Evolutionary conservation across 2,113 vertebrate genomes (phyloP).

Genomic region (Lepidothrix coronata): DNA sequence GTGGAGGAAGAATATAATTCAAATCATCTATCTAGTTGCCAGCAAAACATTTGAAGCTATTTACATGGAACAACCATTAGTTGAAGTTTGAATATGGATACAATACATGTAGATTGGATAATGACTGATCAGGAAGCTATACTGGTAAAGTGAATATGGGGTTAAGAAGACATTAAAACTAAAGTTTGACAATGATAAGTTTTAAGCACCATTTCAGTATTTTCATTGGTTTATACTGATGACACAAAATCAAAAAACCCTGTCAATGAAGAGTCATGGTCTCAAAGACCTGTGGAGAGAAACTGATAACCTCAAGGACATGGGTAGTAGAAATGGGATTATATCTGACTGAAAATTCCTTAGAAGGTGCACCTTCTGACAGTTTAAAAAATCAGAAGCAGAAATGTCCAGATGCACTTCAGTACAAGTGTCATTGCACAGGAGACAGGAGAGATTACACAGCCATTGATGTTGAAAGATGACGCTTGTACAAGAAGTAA

Average conservation of each 20-base stretch:
- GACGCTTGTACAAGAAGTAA: not conserved
- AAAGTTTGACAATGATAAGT: not conserved
- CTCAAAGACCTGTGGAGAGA: not conserved
- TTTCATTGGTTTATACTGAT: not conserved
- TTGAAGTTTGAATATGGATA: not conserved
- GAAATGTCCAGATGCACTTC: not conserved
- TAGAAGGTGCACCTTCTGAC: not conserved
- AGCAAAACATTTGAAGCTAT: not conserved
- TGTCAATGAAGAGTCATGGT: not conserved
- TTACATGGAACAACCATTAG: not conserved
- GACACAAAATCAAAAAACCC: not conserved
- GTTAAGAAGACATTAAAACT: not conserved
- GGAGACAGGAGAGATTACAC: accelerated
- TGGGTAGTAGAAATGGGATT: accelerated
- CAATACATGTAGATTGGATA: not conserved
- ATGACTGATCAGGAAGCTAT: not conserved
- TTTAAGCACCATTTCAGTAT: not conserved
- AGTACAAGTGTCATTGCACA: not conserved
- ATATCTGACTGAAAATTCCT: not conserved
- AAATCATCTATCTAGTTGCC: not conserved
- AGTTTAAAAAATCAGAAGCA: not conserved
- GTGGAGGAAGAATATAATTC: not conserved
- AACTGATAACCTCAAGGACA: not conserved
- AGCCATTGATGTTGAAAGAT: not conserved
- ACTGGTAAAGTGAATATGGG: not conserved